Evolutionary conservation across 2,888 invertebrate species (phyloP), one percentile per base, ranked within the genome.

Genomic region (Chrysodeixis includens): DNA sequence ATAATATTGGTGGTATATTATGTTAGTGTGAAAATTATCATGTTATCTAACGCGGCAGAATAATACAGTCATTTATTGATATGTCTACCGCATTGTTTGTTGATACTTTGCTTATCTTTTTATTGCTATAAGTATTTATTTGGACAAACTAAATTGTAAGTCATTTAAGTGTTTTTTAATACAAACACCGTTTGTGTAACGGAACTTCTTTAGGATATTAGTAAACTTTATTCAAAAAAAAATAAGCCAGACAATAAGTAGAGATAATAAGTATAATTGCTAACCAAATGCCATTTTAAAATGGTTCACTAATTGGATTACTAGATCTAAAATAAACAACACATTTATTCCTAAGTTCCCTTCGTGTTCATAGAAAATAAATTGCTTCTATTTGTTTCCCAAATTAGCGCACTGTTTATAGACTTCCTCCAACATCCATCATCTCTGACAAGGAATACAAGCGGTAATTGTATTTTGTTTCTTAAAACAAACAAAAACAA

Each of bases 1-100:
- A n/a, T n/a, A n/a, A n/a, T n/a, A n/a, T 6, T 26, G 3, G 3
- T 26, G 2, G 26, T 26, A 26, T 26, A 26, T 26, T n/a, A 26
- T 4, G 26, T 35, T 10, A 4, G 9, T 10, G 12, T 35, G 35
- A 12, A 35, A 4, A 35, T 35, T 35, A 12, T 35, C 8, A 18
- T 49, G 18, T 49, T 49, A 49, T 49, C 46, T 49, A 49, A 49
- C 3, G 9, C 46, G 46, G 46, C 10, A 49, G 46, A 20, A 16
- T 16, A 49, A 10, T 12, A 20, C 18, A 49, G 18, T 49, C 16
- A 46, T 18, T n/a, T 18, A 46, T 46, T 46, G 46, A 46, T 46
- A 46, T 49, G 35, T 20, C 46, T 20, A 20, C 46, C 46, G 46
- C 46, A 18, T 20, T 49, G 46, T 49, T 18, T 18, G 5, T 20